Evolutionary conservation across 1,140 invertebrate genomes (phyloP).

Genomic region (Micrasema minimum): DNA sequence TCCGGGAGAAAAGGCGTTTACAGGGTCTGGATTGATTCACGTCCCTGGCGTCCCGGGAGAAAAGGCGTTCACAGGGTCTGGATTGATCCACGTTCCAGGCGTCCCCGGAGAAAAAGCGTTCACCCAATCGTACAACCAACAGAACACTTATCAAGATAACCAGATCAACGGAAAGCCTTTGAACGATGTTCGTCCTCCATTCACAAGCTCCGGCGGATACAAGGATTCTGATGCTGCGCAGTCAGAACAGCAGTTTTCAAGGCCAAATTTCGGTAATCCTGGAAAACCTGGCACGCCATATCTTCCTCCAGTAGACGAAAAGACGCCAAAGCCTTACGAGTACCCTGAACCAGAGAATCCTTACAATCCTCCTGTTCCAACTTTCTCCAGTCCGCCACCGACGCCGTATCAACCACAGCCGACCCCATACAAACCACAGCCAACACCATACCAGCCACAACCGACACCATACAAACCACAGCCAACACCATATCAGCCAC

Average conservation of each 20-base stretch:
- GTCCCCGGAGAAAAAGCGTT: too few species aligned
- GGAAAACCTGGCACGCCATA: slow-evolving; percentile 64
- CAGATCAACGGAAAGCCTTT: slow-evolving; percentile 9
- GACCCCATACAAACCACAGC: too few species aligned
- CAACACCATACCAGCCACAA: too few species aligned
- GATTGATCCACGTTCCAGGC: neutral
- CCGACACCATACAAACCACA: too few species aligned
- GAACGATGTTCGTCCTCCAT: slow-evolving; percentile 2
- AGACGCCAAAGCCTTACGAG: slow-evolving; percentile 13
- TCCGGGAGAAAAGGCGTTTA: slow-evolving; percentile 5
- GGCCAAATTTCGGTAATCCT: slow-evolving; percentile 39
- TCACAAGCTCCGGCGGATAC: slow-evolving; percentile 38
- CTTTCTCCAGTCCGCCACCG: slow-evolving; percentile 24
- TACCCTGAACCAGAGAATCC: slow-evolving; percentile 25
- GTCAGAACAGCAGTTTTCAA: slow-evolving; percentile 55
- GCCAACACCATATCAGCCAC: too few species aligned
- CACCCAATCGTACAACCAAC: too few species aligned
- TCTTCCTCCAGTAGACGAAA: slow-evolving; percentile 58
- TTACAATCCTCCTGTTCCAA: slow-evolving; percentile 30
- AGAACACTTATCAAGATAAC: slow-evolving; percentile 44
- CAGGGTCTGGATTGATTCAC: neutral
- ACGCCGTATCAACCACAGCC: too few species aligned
- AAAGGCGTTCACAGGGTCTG: too few species aligned
- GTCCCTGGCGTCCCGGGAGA: neutral
- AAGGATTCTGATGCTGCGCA: slow-evolving; percentile 58